Evolutionary conservation across 1,140 invertebrate genomes (phyloP).

Genomic region (Drosophila mojavensis): DNA sequence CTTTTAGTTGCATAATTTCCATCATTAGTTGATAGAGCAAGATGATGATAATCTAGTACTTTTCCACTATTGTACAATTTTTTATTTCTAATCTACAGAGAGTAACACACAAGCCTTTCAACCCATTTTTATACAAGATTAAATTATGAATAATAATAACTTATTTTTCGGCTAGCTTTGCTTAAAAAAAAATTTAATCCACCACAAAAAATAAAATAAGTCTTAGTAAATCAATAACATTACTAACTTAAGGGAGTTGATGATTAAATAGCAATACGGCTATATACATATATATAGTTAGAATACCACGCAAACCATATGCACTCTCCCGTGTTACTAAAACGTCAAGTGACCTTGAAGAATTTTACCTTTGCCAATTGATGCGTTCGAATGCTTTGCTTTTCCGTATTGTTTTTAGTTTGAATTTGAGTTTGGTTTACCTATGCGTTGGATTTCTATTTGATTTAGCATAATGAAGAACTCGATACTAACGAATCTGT

Average conservation of each 20-base stretch:
- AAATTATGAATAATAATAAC: neutral
- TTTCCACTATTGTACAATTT: neutral
- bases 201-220: neutral
- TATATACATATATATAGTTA: slow-evolving; percentile 8
- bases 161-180: slow-evolving; percentile 10
- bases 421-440: slow-evolving; percentile 57
- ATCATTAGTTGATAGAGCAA: neutral
- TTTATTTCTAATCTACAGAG: slow-evolving; percentile 2
- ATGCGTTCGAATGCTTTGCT: slow-evolving; percentile 74
- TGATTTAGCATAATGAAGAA: neutral
- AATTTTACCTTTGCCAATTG: slow-evolving; percentile 31
- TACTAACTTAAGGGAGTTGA: slow-evolving; percentile 18
- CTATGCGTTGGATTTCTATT: slow-evolving; percentile 33
- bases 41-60: neutral
- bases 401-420: slow-evolving; percentile 55
- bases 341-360: slow-evolving; percentile 14
- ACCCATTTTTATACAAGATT: neutral
- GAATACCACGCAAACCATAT: slow-evolving; percentile 30
- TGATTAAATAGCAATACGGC: slow-evolving; percentile 13
- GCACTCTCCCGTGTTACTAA: slow-evolving; percentile 50
- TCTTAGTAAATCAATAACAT: neutral
- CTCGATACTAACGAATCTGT: slow-evolving; percentile 19
- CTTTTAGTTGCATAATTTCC: neutral
- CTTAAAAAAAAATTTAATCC: neutral
- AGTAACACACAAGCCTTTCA: neutral